A percentile compares a stretch with the other conserved stretches of the same genome.
Conservation (phyloP, 2,797 vertebrate species). For the Sarcophilus harrisii region DNA sequence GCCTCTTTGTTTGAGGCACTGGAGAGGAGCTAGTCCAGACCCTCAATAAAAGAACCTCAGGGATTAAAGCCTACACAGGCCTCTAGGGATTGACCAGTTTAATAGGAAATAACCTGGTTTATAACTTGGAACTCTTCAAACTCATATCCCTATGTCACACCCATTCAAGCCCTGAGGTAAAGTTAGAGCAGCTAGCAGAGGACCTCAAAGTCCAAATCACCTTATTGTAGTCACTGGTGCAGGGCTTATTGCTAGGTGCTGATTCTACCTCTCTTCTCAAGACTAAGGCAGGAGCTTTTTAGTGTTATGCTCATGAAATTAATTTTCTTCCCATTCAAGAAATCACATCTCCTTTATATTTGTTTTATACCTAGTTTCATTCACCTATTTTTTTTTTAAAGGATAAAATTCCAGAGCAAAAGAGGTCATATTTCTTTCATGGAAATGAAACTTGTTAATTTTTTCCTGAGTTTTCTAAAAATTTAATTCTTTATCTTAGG, state of each 20-base stretch:
- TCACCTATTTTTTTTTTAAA: neutral
- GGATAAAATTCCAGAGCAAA: neutral
- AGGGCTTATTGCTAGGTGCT: no score
- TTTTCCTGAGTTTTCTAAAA: neutral
- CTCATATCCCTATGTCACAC: neutral
- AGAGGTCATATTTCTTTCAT: neutral
- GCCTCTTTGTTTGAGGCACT: neutral
- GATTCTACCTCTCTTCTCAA: neutral
- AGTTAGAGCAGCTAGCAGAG: neutral
- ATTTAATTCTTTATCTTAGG: neutral
- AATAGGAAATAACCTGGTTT: neutral
- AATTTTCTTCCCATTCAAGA: neutral
- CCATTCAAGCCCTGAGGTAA: neutral
- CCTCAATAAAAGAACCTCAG: neutral
- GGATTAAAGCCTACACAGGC: neutral
- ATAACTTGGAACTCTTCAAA: neutral
- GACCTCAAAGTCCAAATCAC: neutral
- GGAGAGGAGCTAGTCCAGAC: neutral
- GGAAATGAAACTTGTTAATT: neutral
- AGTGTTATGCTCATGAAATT: neutral
- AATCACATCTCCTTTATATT: neutral
- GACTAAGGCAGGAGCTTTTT: neutral
- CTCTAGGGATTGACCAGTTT: neutral
- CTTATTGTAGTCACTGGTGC: neutral
- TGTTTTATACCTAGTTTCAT: neutral